Evolutionary conservation across 37 sponge, comb jelly and placozoan species (phyloP).

Genomic region (Chondrilla cf. caribensis): DNA sequence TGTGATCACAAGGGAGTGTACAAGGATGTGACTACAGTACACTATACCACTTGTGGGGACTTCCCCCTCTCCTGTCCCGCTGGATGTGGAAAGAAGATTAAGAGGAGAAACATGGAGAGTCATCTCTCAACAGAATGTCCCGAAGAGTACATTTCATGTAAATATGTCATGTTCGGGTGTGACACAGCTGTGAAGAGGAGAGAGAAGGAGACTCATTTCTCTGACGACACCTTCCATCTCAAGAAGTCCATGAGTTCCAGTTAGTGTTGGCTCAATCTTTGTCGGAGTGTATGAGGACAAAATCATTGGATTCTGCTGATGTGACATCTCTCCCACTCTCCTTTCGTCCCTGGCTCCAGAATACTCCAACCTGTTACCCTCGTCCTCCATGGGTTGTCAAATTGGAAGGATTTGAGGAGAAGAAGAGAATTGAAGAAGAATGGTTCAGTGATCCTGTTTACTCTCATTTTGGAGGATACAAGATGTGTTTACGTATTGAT

Average conservation of each 20-base stretch:
- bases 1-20: background rate
- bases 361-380: conserved; percentile 16
- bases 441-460: conserved; percentile 51
- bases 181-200: background rate
- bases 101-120: background rate
- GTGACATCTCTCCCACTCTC: background rate
- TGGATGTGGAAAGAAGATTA: background rate
- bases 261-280: too few relatives aligned
- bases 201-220: background rate
- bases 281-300: too few relatives aligned
- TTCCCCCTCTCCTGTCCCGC: conserved; percentile 15
- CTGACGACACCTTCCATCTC: background rate
- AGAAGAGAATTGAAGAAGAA: background rate
- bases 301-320: background rate
- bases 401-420: conserved; percentile 6
- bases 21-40: background rate
- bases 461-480: conserved; percentile 56
- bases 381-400: conserved; percentile 19
- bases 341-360: conserved; percentile 2
- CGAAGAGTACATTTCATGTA: conserved; percentile 28
- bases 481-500: conserved; percentile 34
- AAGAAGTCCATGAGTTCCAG: background rate
- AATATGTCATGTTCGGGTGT: conserved; percentile 56
- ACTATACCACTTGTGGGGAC: background rate
- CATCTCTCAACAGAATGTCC: conserved; percentile 30